Evolutionary conservation across 1,140 invertebrate species (phyloP), one percentile per base, ranked within the genome.

Genomic region (Meteorus sp.): DNA sequence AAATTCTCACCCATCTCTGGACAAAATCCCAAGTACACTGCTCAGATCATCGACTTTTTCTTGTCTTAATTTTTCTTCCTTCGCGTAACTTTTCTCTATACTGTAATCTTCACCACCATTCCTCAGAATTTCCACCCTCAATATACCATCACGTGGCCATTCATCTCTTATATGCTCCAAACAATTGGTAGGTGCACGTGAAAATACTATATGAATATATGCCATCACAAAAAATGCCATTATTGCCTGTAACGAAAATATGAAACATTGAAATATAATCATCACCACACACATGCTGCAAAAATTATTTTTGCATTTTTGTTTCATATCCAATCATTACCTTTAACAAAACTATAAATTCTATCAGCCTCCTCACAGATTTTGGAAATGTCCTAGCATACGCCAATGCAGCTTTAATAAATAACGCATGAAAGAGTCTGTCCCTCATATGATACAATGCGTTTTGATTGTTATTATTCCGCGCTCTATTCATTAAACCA

Each of bases 201-300:
- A 94, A 78, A 98, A 98, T 35, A 90, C 89, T 73, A 95, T 86
- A 73, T 99, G 97, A 66, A 98, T 95, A 76, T 99, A 99, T 27
- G 92, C 88, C 62, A 99, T 83, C 31, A 95, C 89, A 73, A 93
- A 93, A 77, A 98, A 91, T 56, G 94, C 91, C 23, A 88, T 75
- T 59, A 98, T 81, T 8, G 95, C 95, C 88, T 90, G 76, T 57
- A 85, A 79, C 65, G 65, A 57, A 44, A 47, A 43, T 13, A 35
- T 29, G n/a, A n/a, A n/a, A n/a, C n/a, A n/a, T n/a, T n/a, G n/a
- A n/a, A n/a, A n/a, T n/a, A n/a, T n/a, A n/a, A n/a, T n/a, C n/a
- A n/a, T n/a, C n/a, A n/a, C n/a, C n/a, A n/a, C n/a, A n/a, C n/a
- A n/a, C n/a, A n/a, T n/a, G n/a, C n/a, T n/a, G n/a, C n/a, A 51